Evolutionary conservation across 1,140 invertebrate species (phyloP).

Genomic region (Eriosoma lanigerum): DNA sequence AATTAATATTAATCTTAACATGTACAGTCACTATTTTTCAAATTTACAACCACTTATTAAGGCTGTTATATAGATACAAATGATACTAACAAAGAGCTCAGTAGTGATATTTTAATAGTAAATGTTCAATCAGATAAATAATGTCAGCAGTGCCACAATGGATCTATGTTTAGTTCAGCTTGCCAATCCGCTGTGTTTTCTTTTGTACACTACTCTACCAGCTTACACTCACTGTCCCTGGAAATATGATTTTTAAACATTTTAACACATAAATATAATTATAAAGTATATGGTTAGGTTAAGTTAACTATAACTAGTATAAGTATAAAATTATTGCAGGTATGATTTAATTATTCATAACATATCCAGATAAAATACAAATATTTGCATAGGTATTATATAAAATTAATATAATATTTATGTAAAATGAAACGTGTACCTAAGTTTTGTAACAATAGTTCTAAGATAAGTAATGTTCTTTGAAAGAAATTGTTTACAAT

Average conservation of each 20-base stretch:
- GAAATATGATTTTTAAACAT: slow-evolving; percentile 41
- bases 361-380: slow-evolving; percentile 31
- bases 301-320: background rate
- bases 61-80: no score
- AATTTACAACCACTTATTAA: no score
- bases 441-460: background rate
- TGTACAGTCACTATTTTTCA: no score
- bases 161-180: slow-evolving; percentile 81
- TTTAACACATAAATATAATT: background rate
- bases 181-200: slow-evolving; percentile 63
- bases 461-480: background rate
- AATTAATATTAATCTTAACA: no score
- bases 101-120: slow-evolving; percentile 60
- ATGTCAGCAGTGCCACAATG: slow-evolving; percentile 75
- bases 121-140: slow-evolving; percentile 59
- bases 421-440: slow-evolving; percentile 8
- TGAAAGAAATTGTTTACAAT: background rate
- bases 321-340: no score
- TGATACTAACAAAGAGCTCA: slow-evolving; percentile 65
- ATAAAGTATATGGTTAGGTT: no score
- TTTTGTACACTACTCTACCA: slow-evolving; percentile 51
- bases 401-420: slow-evolving; percentile 16
- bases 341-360: background rate
- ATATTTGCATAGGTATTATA: slow-evolving; percentile 30
- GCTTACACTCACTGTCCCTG: slow-evolving; percentile 55